phyloP scores from a whole-genome alignment of 2,797 vertebrate genomes.

The Darevskia nairensis region DNA sequence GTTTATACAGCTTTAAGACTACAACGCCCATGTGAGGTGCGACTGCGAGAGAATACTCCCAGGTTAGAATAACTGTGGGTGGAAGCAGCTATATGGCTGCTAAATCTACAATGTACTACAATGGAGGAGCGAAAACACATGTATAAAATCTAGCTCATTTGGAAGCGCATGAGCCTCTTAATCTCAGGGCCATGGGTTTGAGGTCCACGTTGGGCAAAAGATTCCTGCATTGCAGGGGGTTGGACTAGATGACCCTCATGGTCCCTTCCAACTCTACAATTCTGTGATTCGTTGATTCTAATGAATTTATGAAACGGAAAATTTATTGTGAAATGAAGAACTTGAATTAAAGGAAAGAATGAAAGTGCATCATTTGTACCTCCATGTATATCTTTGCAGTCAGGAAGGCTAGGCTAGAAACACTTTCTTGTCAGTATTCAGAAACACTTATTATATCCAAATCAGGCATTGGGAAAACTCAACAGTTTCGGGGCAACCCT shows the following conservation, averaged over 20 bases:
- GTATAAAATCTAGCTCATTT: too few relatives aligned
- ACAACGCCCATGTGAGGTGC: not conserved
- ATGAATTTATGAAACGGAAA: too few relatives aligned
- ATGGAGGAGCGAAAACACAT: not conserved
- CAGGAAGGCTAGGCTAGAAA: not conserved
- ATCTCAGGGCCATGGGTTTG: too few relatives aligned
- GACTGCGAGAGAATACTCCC: not conserved
- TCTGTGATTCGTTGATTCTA: too few relatives aligned
- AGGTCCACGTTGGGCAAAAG: too few relatives aligned
- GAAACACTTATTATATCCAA: not conserved
- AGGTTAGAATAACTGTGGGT: not conserved
- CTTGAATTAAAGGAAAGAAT: not conserved
- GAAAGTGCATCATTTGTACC: not conserved
- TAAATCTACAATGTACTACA: not conserved
- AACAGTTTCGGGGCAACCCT: not conserved
- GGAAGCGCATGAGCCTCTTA: too few relatives aligned
- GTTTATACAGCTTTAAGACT: not conserved
- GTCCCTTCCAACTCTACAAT: too few relatives aligned
- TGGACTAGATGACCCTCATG: too few relatives aligned
- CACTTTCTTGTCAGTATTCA: too few relatives aligned
- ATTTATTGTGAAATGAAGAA: not conserved
- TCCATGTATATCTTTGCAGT: not conserved
- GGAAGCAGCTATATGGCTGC: not conserved
- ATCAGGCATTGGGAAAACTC: not conserved
- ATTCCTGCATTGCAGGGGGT: too few relatives aligned